Base-by-base conservation (phyloP, 2,797 vertebrate species). In the Gallinago solitaria region DNA sequence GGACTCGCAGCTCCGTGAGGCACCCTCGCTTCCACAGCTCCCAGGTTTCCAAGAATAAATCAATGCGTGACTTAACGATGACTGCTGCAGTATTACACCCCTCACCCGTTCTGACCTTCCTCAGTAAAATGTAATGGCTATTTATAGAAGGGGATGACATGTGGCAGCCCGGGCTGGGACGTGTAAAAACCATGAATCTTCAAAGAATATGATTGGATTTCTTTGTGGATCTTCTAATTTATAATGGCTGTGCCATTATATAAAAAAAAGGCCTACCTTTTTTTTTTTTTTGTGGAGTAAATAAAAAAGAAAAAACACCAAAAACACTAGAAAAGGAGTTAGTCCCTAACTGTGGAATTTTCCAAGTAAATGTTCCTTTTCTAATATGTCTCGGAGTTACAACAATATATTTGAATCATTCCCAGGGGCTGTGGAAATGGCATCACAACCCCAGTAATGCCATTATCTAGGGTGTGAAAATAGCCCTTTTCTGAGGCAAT, bases 21-120 rank as follows among this genome's bases (percentile, higher is more conserved):
- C 79, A 47, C 37, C 11, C 35, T 93, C 0, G 1, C 79, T 91
- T 94, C 73, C 90, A 93, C 64, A 73, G 82, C 92, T 89, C 47
- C 80, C 27, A 41, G 63, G 87, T 94, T 96, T 97, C 86, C 95
- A 69, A 93, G 92, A 91, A 97, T 96, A 97, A 97, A 94, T 94
- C 92, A 74, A 80, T 88, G 92, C 90, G 51, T 96, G 96, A 95
- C 91, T 94, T 78, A 65, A 69, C 27, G 89, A 27, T 96, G 96
- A 82, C 92, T 95, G 88, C 71, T 93, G 86, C 78, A 84, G 60
- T 90, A 95, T 94, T 94, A 85, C 90, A 89, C 95, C 60, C 78
- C 83, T 92, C 88, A 60, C 45, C 32, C 48, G 24, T 93, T 94
- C 90, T 94, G 80, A 97, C 96, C 94, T 95, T 93, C 90, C 90